Percentiles rank a stretch among this genome's conserved stretches.
Evolutionary conservation across 2,113 vertebrate genomes (phyloP).

Genomic region (Platysternon megacephalum): DNA sequence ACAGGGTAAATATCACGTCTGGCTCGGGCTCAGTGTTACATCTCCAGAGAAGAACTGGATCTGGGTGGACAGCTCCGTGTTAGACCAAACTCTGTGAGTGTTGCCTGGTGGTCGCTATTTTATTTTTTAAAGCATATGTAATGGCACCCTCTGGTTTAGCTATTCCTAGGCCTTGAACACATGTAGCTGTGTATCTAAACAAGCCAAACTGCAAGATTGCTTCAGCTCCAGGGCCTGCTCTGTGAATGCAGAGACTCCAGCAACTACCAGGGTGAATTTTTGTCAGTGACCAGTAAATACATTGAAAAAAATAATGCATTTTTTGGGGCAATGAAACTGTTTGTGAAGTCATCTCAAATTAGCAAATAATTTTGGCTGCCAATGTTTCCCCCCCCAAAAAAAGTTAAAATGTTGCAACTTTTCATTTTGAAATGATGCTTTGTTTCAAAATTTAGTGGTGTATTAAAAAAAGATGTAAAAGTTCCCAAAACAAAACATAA

Average conservation of each 20-base stretch:
- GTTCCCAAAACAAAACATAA: background rate
- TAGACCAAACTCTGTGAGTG: background rate
- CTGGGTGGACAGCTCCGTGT: background rate
- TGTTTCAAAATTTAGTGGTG: background rate
- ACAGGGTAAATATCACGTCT: background rate
- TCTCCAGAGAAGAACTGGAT: background rate
- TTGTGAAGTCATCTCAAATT: background rate
- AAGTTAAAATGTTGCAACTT: background rate
- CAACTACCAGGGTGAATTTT: background rate
- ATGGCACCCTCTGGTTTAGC: background rate
- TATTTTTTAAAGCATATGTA: background rate
- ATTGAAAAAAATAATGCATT: background rate
- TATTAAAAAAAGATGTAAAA: background rate
- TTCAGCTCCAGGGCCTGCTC: background rate
- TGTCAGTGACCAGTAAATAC: background rate
- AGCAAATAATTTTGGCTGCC: background rate
- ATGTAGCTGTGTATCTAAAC: background rate
- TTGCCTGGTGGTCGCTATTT: too few relatives aligned
- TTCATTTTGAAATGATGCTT: background rate
- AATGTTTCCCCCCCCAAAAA: background rate
- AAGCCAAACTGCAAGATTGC: background rate
- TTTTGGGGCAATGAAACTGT: background rate
- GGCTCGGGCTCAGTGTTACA: background rate
- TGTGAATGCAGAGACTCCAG: background rate
- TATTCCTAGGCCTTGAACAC: background rate